phyloP scores from a whole-genome alignment of 2,113 vertebrate genomes.

The Cryptotis parvus region DNA sequence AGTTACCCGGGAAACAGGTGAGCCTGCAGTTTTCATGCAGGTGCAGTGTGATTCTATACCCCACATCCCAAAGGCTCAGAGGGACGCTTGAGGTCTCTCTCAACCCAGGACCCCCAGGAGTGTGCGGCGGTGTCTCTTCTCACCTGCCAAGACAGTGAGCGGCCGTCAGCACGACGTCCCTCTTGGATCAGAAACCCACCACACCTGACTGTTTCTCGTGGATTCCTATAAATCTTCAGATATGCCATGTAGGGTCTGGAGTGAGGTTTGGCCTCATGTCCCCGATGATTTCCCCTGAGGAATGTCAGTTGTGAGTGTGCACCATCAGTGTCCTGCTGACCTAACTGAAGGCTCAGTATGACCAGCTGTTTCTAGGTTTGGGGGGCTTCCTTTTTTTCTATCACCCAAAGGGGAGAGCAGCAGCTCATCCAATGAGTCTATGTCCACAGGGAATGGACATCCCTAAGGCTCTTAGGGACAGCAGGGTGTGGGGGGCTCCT shows the following conservation, averaged over 20 bases:
- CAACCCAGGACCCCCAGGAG: neutral
- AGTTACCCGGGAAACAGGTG: too few species aligned
- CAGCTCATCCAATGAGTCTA: too few species aligned
- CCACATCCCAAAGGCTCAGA: too few species aligned
- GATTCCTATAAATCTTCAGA: neutral
- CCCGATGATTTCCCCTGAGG: slow-evolving; percentile 76
- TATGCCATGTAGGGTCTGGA: slow-evolving; percentile 74
- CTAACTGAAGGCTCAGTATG: neutral
- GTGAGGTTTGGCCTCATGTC: slow-evolving; percentile 62
- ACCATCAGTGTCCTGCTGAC: rapidly evolving
- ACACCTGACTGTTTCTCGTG: neutral
- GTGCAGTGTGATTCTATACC: too few species aligned
- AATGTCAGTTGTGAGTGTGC: neutral
- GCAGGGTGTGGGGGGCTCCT: too few species aligned
- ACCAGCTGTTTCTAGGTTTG: too few species aligned
- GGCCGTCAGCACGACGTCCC: slow-evolving; percentile 69
- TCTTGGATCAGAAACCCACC: slow-evolving; percentile 66
- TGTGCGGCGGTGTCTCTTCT: neutral
- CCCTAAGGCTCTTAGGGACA: too few species aligned
- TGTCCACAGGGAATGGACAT: too few species aligned
- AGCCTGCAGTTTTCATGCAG: neutral
- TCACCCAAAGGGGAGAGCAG: too few species aligned
- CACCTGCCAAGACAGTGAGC: slow-evolving; percentile 68
- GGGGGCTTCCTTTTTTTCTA: too few species aligned
- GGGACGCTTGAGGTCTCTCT: too few species aligned